These are phyloP conservation scores for Oconnorella tubifera DNA, from an alignment of 2,888 invertebrate species.

Conservation along the genomic window DNA sequence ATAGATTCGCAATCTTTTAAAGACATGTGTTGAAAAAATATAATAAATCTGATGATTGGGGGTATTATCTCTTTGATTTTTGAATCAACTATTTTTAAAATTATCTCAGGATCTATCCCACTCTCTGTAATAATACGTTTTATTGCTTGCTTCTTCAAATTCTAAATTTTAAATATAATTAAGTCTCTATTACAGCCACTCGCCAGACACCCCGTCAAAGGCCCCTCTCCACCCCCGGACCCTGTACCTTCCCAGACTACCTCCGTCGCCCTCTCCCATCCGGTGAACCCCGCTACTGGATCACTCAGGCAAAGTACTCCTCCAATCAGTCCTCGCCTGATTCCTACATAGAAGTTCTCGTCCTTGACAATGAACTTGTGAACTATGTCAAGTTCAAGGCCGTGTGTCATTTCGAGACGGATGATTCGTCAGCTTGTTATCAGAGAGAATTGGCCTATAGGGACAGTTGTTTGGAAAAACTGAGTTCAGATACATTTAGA, in stretches of 20 bases:
- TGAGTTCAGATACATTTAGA: background rate
- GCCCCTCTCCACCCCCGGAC: too few species aligned
- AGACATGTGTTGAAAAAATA: too few species aligned
- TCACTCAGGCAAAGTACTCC: constrained; percentile 16
- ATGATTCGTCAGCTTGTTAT: constrained; percentile 3
- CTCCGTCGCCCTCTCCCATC: constrained; percentile 8
- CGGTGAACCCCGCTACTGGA: constrained; percentile 7
- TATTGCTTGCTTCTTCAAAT: too few species aligned
- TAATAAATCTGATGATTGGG: too few species aligned
- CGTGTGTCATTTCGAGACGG: background rate
- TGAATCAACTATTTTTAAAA: too few species aligned
- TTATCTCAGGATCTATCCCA: too few species aligned
- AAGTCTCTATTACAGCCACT: too few species aligned
- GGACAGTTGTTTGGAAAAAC: constrained; percentile 2
- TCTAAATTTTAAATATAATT: too few species aligned
- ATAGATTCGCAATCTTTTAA: too few species aligned
- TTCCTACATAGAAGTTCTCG: constrained; percentile 13
- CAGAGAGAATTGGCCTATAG: constrained; percentile 11
- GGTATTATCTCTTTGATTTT: too few species aligned
- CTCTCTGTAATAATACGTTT: too few species aligned
- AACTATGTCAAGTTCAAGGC: constrained; percentile 12
- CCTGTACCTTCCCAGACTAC: constrained; percentile 9
- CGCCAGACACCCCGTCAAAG: too few species aligned
- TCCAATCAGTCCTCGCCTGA: background rate
- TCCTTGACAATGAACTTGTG: constrained; percentile 2